phyloP scores from a whole-genome alignment of 2,113 vertebrate genomes.

The Saimiri boliviensis region DNA sequence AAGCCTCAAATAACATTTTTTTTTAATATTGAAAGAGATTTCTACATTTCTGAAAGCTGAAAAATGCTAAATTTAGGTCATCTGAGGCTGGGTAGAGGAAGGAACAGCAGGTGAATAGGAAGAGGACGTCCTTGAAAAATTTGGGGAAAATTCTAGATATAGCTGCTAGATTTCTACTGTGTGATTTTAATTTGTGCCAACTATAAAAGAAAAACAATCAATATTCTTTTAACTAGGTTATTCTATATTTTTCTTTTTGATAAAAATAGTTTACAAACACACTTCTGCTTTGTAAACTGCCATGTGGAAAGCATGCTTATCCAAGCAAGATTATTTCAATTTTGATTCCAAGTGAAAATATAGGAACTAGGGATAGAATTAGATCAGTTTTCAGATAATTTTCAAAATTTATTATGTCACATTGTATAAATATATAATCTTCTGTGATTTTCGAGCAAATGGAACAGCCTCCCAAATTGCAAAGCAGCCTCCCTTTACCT shows the following conservation, averaged over 20 bases:
- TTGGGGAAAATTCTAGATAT: background rate
- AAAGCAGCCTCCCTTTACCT: background rate
- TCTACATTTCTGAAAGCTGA: background rate
- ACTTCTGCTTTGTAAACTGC: background rate
- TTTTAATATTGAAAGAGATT: background rate
- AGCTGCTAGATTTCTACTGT: background rate
- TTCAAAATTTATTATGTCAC: background rate
- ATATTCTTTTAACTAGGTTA: background rate
- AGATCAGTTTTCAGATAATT: background rate
- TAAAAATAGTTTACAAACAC: background rate
- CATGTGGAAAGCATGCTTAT: background rate
- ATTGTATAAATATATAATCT: background rate
- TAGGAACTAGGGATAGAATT: background rate
- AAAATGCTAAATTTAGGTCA: background rate
- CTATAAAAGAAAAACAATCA: background rate
- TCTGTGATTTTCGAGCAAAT: background rate
- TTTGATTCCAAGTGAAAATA: background rate
- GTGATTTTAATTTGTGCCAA: background rate
- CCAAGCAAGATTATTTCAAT: background rate
- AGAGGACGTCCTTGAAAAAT: background rate
- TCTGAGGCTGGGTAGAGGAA: background rate
- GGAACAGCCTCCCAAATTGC: background rate
- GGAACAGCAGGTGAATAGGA: background rate
- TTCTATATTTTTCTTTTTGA: background rate
- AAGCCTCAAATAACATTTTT: background rate